These are phyloP conservation scores for Dynastes grantii DNA, from an alignment of 2,888 invertebrate species.

Conservation along the genomic window DNA sequence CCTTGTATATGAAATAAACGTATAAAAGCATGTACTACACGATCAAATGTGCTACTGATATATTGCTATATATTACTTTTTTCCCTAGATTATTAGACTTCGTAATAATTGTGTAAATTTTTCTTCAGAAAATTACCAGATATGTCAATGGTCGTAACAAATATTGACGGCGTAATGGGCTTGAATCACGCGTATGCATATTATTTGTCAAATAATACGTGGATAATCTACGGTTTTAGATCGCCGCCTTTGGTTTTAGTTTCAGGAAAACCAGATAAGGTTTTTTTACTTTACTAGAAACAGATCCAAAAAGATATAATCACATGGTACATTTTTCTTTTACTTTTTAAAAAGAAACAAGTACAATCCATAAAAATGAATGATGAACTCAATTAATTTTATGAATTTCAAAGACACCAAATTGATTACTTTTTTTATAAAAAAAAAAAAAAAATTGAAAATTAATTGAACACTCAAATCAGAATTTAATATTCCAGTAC, in stretches of 20 bases:
- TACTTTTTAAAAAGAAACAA: too few relatives aligned
- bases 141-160: slow-evolving; percentile 58
- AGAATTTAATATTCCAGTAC: too few relatives aligned
- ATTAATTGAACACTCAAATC: too few relatives aligned
- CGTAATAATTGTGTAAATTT: slow-evolving; percentile 55
- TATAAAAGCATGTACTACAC: slow-evolving; percentile 42
- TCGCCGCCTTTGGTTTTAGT: slow-evolving; percentile 59
- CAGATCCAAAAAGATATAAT: neutral
- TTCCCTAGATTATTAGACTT: slow-evolving; percentile 35
- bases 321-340: too few relatives aligned
- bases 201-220: slow-evolving; percentile 59
- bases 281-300: too few relatives aligned
- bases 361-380: too few relatives aligned
- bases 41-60: slow-evolving; percentile 41
- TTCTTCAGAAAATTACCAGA: slow-evolving; percentile 57
- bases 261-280: slow-evolving; percentile 46
- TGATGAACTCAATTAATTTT: too few relatives aligned
- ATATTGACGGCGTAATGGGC: slow-evolving; percentile 57
- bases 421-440: too few relatives aligned
- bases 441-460: too few relatives aligned
- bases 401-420: too few relatives aligned
- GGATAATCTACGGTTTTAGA: slow-evolving; percentile 57
- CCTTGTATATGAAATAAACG: slow-evolving; percentile 30
- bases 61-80: slow-evolving; percentile 40
- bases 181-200: slow-evolving; percentile 59